Percentiles rank a stretch among this genome's conserved stretches.
phyloP scores from a whole-genome alignment of 2,113 vertebrate species.

The Coreoperca whiteheadi region DNA sequence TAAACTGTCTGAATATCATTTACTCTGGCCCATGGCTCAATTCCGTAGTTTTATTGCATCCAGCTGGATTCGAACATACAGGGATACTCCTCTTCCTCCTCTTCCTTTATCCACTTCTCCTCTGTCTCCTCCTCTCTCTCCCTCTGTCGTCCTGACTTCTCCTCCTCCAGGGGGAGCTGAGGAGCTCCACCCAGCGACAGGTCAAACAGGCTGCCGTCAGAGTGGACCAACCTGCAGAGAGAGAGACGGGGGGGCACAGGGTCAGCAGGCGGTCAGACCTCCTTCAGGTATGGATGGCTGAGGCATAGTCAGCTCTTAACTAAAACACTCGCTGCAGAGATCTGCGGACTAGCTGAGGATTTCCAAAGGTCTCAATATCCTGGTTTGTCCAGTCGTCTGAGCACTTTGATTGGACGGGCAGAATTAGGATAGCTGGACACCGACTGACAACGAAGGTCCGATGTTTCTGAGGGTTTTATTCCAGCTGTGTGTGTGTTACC shows the following conservation, averaged over 20 bases:
- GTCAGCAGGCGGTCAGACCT: too few species aligned
- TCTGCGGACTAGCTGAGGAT: background rate
- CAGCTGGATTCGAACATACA: conserved; percentile 19
- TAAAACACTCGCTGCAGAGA: background rate
- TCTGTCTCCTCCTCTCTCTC: conserved; percentile 51
- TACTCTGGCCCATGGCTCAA: too few species aligned
- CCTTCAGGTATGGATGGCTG: background rate
- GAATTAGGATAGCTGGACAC: background rate
- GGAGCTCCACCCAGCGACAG: conserved; percentile 87
- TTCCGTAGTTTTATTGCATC: too few species aligned
- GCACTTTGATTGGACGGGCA: too few species aligned
- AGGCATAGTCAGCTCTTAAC: background rate
- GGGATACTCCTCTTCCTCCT: conserved; percentile 37
- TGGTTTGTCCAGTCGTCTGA: too few species aligned
- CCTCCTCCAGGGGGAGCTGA: conserved; percentile 69
- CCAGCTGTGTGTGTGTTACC: conserved; percentile 54
- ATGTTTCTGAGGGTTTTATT: background rate
- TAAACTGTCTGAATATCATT: too few species aligned
- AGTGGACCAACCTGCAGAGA: conserved; percentile 89
- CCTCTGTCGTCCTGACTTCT: conserved; percentile 54
- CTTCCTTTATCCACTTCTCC: background rate
- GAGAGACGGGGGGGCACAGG: background rate
- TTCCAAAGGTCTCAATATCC: too few species aligned
- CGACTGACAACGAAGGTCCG: background rate
- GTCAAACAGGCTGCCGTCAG: conserved; percentile 93